Percentiles rank a stretch among this genome's conserved stretches.
These are phyloP conservation scores for Ophion slaviceki DNA, from an alignment of 2,888 invertebrate genomes.

Conservation along the genomic window DNA sequence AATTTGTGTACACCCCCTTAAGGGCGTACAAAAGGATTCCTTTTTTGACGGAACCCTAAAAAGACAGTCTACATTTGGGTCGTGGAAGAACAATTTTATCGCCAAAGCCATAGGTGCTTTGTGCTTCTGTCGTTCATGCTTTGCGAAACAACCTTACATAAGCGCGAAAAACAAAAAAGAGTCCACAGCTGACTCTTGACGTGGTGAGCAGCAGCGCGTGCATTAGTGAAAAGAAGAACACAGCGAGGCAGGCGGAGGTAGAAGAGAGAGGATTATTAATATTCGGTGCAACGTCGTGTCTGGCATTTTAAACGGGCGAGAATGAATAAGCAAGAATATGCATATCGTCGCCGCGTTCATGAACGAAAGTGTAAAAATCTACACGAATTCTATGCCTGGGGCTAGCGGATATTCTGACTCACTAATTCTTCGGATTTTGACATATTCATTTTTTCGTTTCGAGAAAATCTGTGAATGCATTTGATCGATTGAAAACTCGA, in stretches of 20 bases:
- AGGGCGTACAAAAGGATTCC: no score
- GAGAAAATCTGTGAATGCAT: no score
- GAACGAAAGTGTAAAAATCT: slow-evolving; percentile 7
- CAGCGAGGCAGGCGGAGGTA: slow-evolving; percentile 6
- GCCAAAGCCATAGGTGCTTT: not conserved
- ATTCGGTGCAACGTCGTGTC: slow-evolving; percentile 68
- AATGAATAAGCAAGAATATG: slow-evolving; percentile 29
- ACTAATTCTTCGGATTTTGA: no score
- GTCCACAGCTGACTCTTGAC: slow-evolving; percentile 6
- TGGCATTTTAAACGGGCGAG: slow-evolving; percentile 56
- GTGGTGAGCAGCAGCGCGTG: not conserved
- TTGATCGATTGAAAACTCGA: no score
- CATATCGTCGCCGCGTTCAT: not conserved
- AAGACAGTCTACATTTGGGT: no score
- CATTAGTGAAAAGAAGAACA: not conserved
- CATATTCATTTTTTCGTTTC: no score
- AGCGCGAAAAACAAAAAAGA: not conserved
- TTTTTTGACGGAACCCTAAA: no score
- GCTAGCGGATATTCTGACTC: no score
- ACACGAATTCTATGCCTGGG: no score
- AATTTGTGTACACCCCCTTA: no score
- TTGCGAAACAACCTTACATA: not conserved
- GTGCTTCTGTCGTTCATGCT: not conserved
- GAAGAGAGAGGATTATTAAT: slow-evolving; percentile 65
- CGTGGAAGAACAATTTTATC: no score